Base-by-base conservation (phyloP, 2,797 vertebrate species). In the Nothura maculosa region DNA sequence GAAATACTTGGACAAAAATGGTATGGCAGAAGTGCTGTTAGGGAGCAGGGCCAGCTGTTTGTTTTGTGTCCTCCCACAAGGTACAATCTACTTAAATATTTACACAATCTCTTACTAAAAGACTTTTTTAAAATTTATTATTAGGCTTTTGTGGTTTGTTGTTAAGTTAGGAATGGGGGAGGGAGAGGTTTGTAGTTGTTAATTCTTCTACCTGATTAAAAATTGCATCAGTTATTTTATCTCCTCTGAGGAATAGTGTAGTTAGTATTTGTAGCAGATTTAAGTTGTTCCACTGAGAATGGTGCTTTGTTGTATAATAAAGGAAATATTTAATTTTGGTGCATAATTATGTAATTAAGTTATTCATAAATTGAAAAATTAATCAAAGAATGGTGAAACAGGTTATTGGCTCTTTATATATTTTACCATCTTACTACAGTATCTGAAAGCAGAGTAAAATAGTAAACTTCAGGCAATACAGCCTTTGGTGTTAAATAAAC, bases 71-170 rank as follows among this genome's bases (percentile, higher is more conserved):
- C 79, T 91, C 82, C 66, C 79, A 22, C 85, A 58, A 57, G 68
- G 92, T 87, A 78, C 81, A 85, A 73, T 20, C 89, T 94, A 66
- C 91, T 92, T 94, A 90, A 96, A 96, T 96, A 96, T 96, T 96
- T 75, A 92, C 92, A 85, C 19, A 30, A 48, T 92, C 81, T 68
- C 54, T 85, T 83, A 54, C 61, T 92, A 75, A 72, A 92, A 87
- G 22, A 10, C 36, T 68, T 78, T 91, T 81, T 81, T n/a, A n/a
- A n/a, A n/a, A n/a, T 6, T 54, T 38, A 74, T 85, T 75, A 28
- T 22, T 10, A 1, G 67, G 7, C 45, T 92, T 27, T 36, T 21
- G 57, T 88, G 32, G 25, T 75, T 81, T 47, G 24, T 80, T 90
- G 75, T 64, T 63, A 79, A 74, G 18, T 90, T 66, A n/a, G 13